These are phyloP conservation scores for Athripsodes cinereus DNA, from an alignment of 2,888 invertebrate genomes.

Conservation along the genomic window DNA sequence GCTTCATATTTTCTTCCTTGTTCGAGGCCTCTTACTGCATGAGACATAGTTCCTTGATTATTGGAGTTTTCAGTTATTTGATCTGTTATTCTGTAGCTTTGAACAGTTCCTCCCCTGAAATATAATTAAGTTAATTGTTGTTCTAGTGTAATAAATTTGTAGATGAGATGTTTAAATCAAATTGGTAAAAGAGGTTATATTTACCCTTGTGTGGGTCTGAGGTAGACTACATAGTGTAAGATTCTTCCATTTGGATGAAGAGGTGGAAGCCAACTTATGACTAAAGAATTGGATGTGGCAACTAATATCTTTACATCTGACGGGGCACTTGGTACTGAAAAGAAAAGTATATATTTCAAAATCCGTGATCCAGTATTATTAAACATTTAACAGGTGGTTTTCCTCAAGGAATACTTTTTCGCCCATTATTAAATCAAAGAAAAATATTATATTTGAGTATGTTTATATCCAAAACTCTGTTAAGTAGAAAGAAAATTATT, in stretches of 20 bases:
- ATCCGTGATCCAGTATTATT: no score
- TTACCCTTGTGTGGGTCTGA: conserved; percentile 47
- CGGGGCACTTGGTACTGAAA: conserved; percentile 73
- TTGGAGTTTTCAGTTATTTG: conserved; percentile 37
- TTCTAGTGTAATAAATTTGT: no score
- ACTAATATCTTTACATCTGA: conserved; percentile 77
- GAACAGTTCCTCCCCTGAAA: conserved; percentile 22
- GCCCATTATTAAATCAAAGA: no score
- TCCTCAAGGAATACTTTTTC: no score
- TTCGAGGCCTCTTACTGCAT: conserved; percentile 48
- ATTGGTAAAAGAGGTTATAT: neutral
- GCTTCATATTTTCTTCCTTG: conserved; percentile 53
- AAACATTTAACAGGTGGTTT: no score
- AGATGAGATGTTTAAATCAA: no score
- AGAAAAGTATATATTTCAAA: no score
- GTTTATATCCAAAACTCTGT: no score
- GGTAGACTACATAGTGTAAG: conserved; percentile 72
- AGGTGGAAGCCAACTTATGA: conserved; percentile 81
- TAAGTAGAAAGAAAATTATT: no score
- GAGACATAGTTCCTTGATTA: conserved; percentile 32
- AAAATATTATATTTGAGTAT: no score
- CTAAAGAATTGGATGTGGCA: conserved; percentile 69
- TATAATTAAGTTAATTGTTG: no score
- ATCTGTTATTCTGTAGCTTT: conserved; percentile 15
- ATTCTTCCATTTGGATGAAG: conserved; percentile 74